These are phyloP conservation scores for Seriola dumerili DNA, from an alignment of 2,113 vertebrate species.

Conservation along the genomic window DNA sequence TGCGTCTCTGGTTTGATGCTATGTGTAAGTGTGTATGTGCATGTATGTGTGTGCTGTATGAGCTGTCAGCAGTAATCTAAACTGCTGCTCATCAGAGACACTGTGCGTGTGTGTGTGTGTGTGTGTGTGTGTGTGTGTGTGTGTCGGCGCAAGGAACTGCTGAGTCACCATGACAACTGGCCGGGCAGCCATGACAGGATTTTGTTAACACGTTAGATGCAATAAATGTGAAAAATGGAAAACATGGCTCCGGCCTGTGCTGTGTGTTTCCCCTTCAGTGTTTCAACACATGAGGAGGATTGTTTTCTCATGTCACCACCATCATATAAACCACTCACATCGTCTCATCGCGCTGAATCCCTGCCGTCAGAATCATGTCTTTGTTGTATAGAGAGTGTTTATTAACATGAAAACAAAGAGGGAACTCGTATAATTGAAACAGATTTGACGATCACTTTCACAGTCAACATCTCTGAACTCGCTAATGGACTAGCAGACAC, in stretches of 20 bases:
- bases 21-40: not conserved
- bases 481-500: slow-evolving; percentile 36
- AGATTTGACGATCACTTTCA: not conserved
- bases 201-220: slow-evolving; percentile 40
- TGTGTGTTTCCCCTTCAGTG: not conserved
- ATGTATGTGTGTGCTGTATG: slow-evolving; percentile 30
- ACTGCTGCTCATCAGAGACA: slow-evolving; percentile 59
- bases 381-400: slow-evolving; percentile 12
- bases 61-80: slow-evolving; percentile 72
- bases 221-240: not conserved
- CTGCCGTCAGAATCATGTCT: not conserved
- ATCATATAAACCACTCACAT: not conserved
- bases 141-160: slow-evolving; percentile 59
- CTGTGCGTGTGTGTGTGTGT: slow-evolving; percentile 25
- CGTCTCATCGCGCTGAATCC: not conserved
- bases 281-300: not conserved
- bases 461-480: not conserved
- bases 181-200: slow-evolving; percentile 58
- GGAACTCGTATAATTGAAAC: not conserved
- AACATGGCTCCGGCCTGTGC: not conserved
- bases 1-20: not conserved
- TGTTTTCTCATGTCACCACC: not conserved
- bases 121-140: slow-evolving; percentile 14
- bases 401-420: not conserved
- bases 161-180: slow-evolving; percentile 76